Evolutionary conservation across 2,113 vertebrate species (phyloP).

Genomic region (Pontoporia blainvillei): DNA sequence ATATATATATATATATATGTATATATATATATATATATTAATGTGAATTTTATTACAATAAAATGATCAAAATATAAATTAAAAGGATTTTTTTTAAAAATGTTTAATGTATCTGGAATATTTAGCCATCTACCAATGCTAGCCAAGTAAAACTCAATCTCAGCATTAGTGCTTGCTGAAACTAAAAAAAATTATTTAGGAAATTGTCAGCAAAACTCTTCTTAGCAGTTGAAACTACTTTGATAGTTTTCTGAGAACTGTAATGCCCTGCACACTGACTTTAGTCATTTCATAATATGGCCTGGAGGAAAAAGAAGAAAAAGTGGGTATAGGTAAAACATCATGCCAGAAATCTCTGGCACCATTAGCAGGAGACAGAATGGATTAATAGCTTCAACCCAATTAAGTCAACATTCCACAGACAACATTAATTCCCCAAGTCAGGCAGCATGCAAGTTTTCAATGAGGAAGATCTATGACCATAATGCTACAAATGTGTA

Average conservation of each 20-base stretch:
- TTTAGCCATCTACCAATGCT: background rate
- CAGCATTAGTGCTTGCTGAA: background rate
- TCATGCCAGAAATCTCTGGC: background rate
- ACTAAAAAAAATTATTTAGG: conserved; percentile 10
- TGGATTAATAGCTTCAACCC: background rate
- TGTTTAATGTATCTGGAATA: background rate
- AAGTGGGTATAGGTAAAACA: background rate
- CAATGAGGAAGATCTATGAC: background rate
- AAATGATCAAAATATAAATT: background rate
- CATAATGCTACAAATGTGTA: background rate
- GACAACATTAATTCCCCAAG: background rate
- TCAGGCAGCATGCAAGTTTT: background rate
- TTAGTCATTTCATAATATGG: background rate
- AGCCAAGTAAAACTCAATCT: background rate
- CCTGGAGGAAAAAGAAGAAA: background rate
- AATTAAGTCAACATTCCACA: background rate
- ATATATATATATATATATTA: background rate
- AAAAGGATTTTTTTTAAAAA: background rate
- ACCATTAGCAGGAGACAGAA: background rate
- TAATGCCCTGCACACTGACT: background rate
- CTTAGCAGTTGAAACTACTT: conserved; percentile 14
- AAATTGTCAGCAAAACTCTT: background rate
- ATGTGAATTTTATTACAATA: background rate
- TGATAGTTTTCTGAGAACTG: background rate
- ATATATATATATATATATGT: too few species aligned